Evolutionary conservation across 1,140 invertebrate genomes (phyloP), one percentile per base, ranked within the genome.

Genomic region (Bactericera cockerelli): DNA sequence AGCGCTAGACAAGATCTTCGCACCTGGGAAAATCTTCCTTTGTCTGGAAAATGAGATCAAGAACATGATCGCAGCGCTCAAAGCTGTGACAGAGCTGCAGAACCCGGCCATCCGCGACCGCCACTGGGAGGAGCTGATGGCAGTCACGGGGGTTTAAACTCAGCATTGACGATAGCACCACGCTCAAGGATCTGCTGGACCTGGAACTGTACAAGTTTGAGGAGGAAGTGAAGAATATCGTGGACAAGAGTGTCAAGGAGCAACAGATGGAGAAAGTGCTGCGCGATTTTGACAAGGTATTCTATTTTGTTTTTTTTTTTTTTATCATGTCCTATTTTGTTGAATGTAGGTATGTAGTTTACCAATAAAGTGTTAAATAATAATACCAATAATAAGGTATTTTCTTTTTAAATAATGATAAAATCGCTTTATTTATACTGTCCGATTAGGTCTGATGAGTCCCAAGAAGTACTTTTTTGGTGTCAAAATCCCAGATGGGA

Each of bases 211-310:
- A 96, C 66, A 84, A 90, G 67, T 94, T 79, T 70, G 92, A 95
- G 72, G 91, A 95, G 64, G 91, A 95, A 72, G 93, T 97, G 0
- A 89, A 93, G 67, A 88, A 86, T 64, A 93, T 94, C 63, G 93
- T 96, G 0, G 91, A 96, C 67, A 93, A 93, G 69, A 89, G 93
- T 2, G 87, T 93, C 0, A 96, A 96, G 70, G 93, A 98, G 74
- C 87, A 87, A 76, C 83, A 80, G 14, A 96, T 96, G 88, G 93
- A 98, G 70, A 95, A 94, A 70, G 81, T 84, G 0, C 73, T 95
- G 1, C 82, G 82, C 63, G 92, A 96, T 70, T 74, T 97, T 62
- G 80, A 88, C 55, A 75, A 77, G 14, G 90, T 81, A 1, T n/a
- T n/a, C n/a, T n/a, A n/a, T n/a, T n/a, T n/a, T n/a, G n/a, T n/a